Evolutionary conservation across 2,113 vertebrate genomes (phyloP).

Genomic region (Isurus oxyrinchus): DNA sequence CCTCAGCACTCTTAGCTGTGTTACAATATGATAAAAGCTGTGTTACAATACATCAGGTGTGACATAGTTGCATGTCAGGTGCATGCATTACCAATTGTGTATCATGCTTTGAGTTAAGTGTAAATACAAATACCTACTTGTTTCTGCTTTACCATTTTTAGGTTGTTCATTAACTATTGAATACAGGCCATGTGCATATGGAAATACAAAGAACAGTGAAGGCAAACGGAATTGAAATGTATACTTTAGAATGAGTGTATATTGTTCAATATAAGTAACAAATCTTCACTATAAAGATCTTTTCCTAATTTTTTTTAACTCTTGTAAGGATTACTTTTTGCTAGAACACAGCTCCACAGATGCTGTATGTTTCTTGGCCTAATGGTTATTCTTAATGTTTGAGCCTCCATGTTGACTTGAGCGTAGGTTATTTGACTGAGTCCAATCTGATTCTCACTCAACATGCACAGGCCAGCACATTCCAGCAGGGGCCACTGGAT

Average conservation of each 20-base stretch:
- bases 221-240: background rate
- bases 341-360: background rate
- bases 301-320: background rate
- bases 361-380: background rate
- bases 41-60: background rate
- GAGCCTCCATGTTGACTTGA: background rate
- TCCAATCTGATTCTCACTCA: background rate
- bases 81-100: background rate
- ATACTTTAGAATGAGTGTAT: background rate
- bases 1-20: background rate
- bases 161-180: background rate
- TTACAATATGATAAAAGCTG: background rate
- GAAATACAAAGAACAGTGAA: background rate
- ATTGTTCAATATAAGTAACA: background rate
- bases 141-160: background rate
- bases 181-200: background rate
- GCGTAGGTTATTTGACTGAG: background rate
- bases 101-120: background rate
- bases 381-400: background rate
- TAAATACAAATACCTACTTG: background rate
- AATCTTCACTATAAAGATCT: background rate
- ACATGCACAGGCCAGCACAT: background rate
- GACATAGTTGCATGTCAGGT: background rate
- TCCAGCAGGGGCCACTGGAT: background rate
- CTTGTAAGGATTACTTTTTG: background rate